Base-by-base conservation (phyloP, 2,113 vertebrate species). In the Symphodus melops region DNA sequence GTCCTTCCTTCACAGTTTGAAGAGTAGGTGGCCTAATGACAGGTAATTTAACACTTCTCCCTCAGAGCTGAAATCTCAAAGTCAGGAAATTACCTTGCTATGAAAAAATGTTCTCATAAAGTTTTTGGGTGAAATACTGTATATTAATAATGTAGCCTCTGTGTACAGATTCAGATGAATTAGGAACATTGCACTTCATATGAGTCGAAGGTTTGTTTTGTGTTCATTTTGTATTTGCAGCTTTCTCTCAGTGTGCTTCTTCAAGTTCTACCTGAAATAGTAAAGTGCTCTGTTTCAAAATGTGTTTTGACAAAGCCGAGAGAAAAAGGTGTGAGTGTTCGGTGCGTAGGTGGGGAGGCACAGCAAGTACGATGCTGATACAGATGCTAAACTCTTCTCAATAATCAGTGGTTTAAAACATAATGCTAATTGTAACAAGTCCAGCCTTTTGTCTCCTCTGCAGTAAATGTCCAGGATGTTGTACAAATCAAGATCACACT, bases 1-100 rank as follows among this genome's bases (percentile, higher is more conserved):
- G 67, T 78, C 60, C 63, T 41, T 52, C 2, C 62, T 62, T 56
- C 84, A 49, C 79, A 72, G 70, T 46, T 53, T 63, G 76, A 84
- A 19, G 41, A 8, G 62, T 51, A 82, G 62, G 42, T 71, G 61
- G 17, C 67, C 53, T 81, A 37, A 83, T 65, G 71, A 52, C 80
- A 79, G 58, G 20, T 59, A 65, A 81, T 83, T 68, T 73, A 75
- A 75, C 67, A 62, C 69, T 10, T 52, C 58, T 71, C 21, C 36
- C 14, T 56, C 56, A 57, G n/a, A 85, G 59, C 33, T 53, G 16
- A 16, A 74, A 59, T 71, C 46, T 17, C 3, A 48, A 48, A 17
- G 17, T 48, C 58, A 51, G 42, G 20, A 75, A 78, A 72, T 21
- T 33, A 36, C 37, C 70, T 49, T 51, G 4, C 53, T 41, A 9